These are phyloP conservation scores for Cyanoramphus novaezelandiae DNA, from an alignment of 2,113 vertebrate species.

Conservation along the genomic window DNA sequence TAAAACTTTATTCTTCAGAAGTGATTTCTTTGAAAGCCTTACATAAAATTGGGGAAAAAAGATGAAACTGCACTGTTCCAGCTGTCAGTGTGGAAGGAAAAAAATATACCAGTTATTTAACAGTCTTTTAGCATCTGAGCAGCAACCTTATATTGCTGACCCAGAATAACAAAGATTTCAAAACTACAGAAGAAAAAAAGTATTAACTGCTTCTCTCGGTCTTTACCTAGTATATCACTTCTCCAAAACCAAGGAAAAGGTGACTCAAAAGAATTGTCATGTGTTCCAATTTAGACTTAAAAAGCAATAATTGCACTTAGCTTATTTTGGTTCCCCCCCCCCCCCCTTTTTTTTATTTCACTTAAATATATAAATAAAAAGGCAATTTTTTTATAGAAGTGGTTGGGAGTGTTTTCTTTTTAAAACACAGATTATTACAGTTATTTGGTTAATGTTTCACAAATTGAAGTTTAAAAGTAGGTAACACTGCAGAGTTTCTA, in stretches of 20 bases:
- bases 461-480: not conserved
- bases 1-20: not conserved
- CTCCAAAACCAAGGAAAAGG: not conserved
- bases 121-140: not conserved
- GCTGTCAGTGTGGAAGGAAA: not conserved
- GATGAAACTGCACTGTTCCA: not conserved
- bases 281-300: not conserved
- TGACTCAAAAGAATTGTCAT: not conserved
- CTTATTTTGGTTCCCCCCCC: not conserved
- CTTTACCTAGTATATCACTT: not conserved
- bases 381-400: not conserved
- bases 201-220: not conserved
- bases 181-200: not conserved
- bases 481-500: not conserved
- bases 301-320: not conserved
- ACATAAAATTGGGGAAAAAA: not conserved
- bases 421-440: not conserved
- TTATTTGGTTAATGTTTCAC: not conserved
- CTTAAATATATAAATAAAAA: not conserved
- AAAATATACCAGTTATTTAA: not conserved
- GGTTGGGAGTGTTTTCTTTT: not conserved
- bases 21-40: not conserved
- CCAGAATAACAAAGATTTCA: not conserved
- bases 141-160: not conserved
- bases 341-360: not conserved